These are phyloP conservation scores for Neogale vison DNA, from an alignment of 2,113 vertebrate genomes.

Conservation along the genomic window DNA sequence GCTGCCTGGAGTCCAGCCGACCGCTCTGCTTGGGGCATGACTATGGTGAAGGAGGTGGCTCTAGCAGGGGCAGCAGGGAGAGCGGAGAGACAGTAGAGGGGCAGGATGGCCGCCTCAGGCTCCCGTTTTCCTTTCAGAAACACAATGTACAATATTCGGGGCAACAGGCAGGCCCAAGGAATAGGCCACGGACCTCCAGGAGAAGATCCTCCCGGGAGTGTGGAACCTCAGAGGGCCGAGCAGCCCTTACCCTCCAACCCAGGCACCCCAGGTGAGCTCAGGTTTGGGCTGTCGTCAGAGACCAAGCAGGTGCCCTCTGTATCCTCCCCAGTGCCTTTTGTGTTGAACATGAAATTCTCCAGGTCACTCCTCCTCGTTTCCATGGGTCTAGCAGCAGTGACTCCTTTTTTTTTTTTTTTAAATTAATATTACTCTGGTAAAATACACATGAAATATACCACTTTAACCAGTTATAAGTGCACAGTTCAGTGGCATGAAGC, in stretches of 20 bases:
- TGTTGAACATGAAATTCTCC: neutral
- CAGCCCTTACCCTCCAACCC: neutral
- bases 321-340: neutral
- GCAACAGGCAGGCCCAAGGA: slow-evolving; percentile 85
- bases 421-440: neutral
- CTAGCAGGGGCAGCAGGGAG: neutral
- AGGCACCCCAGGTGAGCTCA: slow-evolving; percentile 65
- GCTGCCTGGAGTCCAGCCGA: neutral
- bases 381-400: neutral
- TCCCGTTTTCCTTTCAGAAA: slow-evolving; percentile 87
- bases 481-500: neutral
- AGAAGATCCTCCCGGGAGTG: slow-evolving; percentile 70
- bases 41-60: neutral
- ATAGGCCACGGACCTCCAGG: slow-evolving; percentile 77
- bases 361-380: neutral
- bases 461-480: neutral
- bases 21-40: too few species aligned
- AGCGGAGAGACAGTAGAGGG: neutral
- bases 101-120: neutral
- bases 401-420: neutral
- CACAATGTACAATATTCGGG: slow-evolving; percentile 88
- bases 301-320: neutral
- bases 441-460: neutral
- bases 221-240: slow-evolving; percentile 58
- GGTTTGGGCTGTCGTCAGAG: neutral